These are phyloP conservation scores for Chondrosia reniformis DNA, from an alignment of 37 sponge, comb jelly and placozoan species.

Conservation along the genomic window DNA sequence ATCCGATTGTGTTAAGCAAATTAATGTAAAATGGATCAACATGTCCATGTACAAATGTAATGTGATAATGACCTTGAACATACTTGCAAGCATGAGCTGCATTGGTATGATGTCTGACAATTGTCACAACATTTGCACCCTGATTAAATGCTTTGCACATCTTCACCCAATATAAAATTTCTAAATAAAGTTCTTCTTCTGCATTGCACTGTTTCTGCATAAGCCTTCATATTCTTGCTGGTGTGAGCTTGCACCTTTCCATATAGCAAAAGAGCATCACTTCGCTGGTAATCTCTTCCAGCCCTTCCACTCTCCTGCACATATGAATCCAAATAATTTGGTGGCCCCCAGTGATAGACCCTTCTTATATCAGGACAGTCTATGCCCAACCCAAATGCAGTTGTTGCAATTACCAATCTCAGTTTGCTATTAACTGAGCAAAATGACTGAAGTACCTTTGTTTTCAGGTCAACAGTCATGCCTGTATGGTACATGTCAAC, in stretches of 20 bases:
- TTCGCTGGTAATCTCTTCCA: not conserved
- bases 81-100: not conserved
- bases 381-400: not conserved
- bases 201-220: not conserved
- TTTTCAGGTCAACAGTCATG: not conserved
- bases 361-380: not conserved
- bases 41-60: too few relatives aligned
- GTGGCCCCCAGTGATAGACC: not conserved
- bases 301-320: not conserved
- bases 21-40: too few relatives aligned
- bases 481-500: not conserved
- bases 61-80: too few relatives aligned
- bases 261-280: not conserved
- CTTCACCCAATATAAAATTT: not conserved
- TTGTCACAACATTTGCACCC: constrained; percentile 1
- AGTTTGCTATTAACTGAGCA: not conserved
- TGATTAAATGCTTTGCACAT: not conserved
- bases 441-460: not conserved
- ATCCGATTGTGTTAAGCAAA: too few relatives aligned
- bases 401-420: not conserved
- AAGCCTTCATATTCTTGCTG: not conserved
- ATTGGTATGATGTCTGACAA: not conserved
- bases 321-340: not conserved
- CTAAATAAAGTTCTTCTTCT: not conserved
- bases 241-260: not conserved